Conservation (phyloP, 2,888 invertebrate genomes). For the Drosophila paranaensis region DNA sequence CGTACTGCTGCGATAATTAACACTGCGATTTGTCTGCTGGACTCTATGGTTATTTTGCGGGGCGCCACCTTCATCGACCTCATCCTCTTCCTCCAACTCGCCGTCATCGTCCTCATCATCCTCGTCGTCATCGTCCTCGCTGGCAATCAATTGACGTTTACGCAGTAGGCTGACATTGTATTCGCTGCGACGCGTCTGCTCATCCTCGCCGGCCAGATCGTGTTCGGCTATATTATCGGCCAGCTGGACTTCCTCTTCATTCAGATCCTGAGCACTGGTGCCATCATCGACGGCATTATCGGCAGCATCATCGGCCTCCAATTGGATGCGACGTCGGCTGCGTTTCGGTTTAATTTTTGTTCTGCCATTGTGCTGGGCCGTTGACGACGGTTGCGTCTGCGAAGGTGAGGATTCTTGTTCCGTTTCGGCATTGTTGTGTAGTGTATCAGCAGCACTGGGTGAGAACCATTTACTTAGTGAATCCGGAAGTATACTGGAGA, state of each 20-base stretch:
- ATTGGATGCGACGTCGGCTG: constrained; percentile 75
- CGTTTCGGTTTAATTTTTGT: constrained; percentile 54
- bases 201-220: constrained; percentile 67
- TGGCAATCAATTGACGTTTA: constrained; percentile 31
- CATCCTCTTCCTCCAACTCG: constrained; percentile 61
- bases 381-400: constrained; percentile 31
- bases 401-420: background rate
- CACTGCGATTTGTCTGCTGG: constrained; percentile 22
- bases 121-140: constrained; percentile 46
- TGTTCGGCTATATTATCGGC: constrained; percentile 74
- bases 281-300: constrained; percentile 58
- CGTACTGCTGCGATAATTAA: constrained; percentile 13
- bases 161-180: constrained; percentile 56
- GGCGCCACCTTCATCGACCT: constrained; percentile 59
- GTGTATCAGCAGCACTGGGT: constrained; percentile 47
- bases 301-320: constrained; percentile 60
- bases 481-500: constrained; percentile 82
- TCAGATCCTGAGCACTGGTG: constrained; percentile 64
- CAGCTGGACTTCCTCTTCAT: constrained; percentile 67
- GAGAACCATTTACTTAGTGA: constrained; percentile 84
- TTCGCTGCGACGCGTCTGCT: constrained; percentile 57
- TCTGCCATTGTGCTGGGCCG: constrained; percentile 49
- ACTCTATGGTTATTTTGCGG: constrained; percentile 10
- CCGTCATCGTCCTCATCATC: constrained; percentile 55
- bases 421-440: constrained; percentile 20